Percentiles rank a stretch among this genome's conserved stretches.
Conservation (phyloP, 2,797 vertebrate species). For the Lutjanus argentimaculatus region DNA sequence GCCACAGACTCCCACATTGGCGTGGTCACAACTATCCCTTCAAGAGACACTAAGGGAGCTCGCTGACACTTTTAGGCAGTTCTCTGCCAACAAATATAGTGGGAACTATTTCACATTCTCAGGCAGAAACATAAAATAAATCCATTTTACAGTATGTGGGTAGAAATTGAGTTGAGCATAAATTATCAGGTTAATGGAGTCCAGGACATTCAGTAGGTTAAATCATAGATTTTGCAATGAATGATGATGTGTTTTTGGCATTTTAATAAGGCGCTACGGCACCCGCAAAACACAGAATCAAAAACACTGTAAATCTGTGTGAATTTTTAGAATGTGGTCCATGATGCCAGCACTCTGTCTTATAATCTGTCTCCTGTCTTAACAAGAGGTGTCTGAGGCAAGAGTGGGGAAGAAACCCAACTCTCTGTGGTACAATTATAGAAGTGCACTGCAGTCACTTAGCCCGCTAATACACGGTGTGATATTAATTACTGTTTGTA, state of each 20-base stretch:
- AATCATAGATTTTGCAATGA: constrained; percentile 49
- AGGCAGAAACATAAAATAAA: constrained; percentile 52
- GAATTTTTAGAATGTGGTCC: constrained; percentile 10
- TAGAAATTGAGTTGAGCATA: constrained; percentile 31
- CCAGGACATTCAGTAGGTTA: constrained; percentile 40
- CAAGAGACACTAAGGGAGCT: constrained; percentile 27
- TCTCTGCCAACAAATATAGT: constrained; percentile 42
- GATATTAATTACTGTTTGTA: constrained; percentile 88
- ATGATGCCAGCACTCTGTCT: constrained; percentile 17
- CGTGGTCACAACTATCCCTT: constrained; percentile 35
- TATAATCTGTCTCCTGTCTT: constrained; percentile 51
- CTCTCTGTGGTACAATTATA: constrained; percentile 80
- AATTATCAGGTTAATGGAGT: constrained; percentile 45
- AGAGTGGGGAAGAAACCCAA: constrained; percentile 60
- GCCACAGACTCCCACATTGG: constrained; percentile 34
- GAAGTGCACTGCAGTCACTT: constrained; percentile 77
- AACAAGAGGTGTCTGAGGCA: constrained; percentile 59
- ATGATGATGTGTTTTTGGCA: constrained; percentile 26
- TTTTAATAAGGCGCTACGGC: constrained; percentile 27
- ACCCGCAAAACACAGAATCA: constrained; percentile 19
- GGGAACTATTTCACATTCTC: constrained; percentile 49
- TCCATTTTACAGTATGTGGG: constrained; percentile 53
- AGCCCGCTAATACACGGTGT: constrained; percentile 78
- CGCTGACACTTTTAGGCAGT: constrained; percentile 27
- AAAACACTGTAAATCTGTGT: constrained; percentile 43